phyloP scores from a whole-genome alignment of 2,888 invertebrate genomes.

The Baronia brevicornis region DNA sequence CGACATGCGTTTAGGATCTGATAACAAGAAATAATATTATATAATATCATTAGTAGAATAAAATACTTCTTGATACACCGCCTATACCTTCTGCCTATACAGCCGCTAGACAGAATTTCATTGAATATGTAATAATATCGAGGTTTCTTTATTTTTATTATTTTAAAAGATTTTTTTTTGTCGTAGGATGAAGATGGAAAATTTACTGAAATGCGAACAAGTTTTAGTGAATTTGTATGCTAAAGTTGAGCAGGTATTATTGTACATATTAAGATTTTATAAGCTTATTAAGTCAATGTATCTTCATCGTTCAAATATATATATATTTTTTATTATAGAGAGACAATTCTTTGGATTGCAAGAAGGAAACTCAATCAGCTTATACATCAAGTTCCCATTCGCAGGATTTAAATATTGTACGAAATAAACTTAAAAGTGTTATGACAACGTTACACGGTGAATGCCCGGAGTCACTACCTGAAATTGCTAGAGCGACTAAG shows the following conservation, averaged over 20 bases:
- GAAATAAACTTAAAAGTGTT: constrained; percentile 52
- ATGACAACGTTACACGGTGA: constrained; percentile 29
- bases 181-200: constrained; percentile 80
- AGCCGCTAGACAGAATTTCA: too few relatives aligned
- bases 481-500: constrained; percentile 51
- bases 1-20: too few relatives aligned
- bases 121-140: too few relatives aligned
- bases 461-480: constrained; percentile 45
- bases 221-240: constrained; percentile 79
- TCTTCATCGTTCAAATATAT: constrained; percentile 1
- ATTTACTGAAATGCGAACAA: constrained; percentile 80
- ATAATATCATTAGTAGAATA: too few relatives aligned
- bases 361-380: constrained; percentile 19
- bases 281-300: constrained; percentile 7
- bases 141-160: constrained; percentile 8
- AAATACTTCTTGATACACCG: too few relatives aligned
- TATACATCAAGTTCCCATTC: constrained; percentile 28
- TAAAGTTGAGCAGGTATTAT: constrained; percentile 79
- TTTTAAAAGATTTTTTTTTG: constrained; percentile 16
- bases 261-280: not conserved
- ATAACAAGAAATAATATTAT: too few relatives aligned
- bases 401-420: constrained; percentile 44
- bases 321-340: constrained; percentile 30
- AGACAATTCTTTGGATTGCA: constrained; percentile 32
- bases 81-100: too few relatives aligned